A percentile compares a stretch with the other conserved stretches of the same genome.
These are phyloP conservation scores for Microcebus lehilahytsara DNA, from an alignment of 2,113 vertebrate species.

Conservation along the genomic window DNA sequence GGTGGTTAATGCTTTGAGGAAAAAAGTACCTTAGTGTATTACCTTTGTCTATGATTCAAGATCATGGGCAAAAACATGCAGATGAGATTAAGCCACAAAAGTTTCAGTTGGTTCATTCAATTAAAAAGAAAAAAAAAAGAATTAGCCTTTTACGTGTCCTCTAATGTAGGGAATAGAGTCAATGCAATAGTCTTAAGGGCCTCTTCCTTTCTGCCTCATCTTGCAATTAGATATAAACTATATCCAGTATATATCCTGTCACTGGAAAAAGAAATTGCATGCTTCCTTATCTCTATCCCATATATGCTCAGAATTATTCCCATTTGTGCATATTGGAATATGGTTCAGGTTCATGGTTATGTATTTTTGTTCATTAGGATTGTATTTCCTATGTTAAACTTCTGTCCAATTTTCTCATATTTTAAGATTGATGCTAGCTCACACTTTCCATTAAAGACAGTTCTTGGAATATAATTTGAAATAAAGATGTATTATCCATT, in stretches of 20 bases:
- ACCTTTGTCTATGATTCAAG: constrained; percentile 27
- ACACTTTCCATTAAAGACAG: constrained; percentile 10
- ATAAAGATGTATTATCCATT: background rate
- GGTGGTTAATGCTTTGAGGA: constrained; percentile 39
- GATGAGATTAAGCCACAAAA: background rate
- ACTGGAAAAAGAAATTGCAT: background rate
- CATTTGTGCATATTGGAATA: background rate
- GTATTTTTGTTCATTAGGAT: constrained; percentile 2
- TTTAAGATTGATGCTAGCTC: constrained; percentile 46
- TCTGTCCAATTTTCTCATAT: background rate
- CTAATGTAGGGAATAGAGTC: background rate
- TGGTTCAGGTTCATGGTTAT: background rate
- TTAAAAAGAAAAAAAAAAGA: background rate
- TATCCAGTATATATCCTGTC: background rate
- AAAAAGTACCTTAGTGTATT: background rate
- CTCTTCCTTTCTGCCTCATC: background rate
- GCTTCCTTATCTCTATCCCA: background rate
- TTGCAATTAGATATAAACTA: background rate
- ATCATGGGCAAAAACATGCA: background rate
- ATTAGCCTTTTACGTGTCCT: background rate
- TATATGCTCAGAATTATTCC: background rate
- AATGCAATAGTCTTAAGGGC: background rate
- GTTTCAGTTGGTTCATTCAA: background rate
- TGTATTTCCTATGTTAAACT: background rate
- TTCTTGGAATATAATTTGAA: constrained; percentile 8